Conservation (phyloP, 2,113 vertebrate genomes). For the Galemys pyrenaicus region DNA sequence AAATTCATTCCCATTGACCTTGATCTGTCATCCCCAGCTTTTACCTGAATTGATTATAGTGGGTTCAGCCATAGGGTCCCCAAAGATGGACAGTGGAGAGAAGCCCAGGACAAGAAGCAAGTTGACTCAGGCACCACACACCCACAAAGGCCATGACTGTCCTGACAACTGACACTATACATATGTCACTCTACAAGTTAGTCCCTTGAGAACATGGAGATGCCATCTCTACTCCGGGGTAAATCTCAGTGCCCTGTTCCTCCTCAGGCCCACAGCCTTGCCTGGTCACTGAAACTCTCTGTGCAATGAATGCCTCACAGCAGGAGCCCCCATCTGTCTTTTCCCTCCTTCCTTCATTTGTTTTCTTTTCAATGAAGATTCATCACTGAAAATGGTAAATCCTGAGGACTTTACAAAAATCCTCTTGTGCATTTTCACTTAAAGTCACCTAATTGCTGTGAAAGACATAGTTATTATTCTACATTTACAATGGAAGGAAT, state of each 20-base stretch:
- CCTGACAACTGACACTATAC: not conserved
- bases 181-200: not conserved
- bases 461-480: not conserved
- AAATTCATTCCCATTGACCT: not conserved
- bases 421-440: not conserved
- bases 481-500: not conserved
- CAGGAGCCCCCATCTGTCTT: not conserved
- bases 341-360: not conserved
- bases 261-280: not conserved
- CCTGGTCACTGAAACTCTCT: fast-evolving
- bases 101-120: not conserved
- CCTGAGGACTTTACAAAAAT: not conserved
- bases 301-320: fast-evolving
- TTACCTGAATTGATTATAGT: not conserved
- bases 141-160: not conserved
- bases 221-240: fast-evolving
- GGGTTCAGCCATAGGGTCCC: not conserved
- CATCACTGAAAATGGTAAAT: not conserved
- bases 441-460: no score
- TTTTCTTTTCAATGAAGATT: not conserved
- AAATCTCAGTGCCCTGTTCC: not conserved
- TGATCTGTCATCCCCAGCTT: not conserved
- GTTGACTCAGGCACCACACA: not conserved
- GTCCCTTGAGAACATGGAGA: fast-evolving
- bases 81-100: not conserved